Conservation (phyloP, 2,797 vertebrate genomes). For the Manis crassicaudata region DNA sequence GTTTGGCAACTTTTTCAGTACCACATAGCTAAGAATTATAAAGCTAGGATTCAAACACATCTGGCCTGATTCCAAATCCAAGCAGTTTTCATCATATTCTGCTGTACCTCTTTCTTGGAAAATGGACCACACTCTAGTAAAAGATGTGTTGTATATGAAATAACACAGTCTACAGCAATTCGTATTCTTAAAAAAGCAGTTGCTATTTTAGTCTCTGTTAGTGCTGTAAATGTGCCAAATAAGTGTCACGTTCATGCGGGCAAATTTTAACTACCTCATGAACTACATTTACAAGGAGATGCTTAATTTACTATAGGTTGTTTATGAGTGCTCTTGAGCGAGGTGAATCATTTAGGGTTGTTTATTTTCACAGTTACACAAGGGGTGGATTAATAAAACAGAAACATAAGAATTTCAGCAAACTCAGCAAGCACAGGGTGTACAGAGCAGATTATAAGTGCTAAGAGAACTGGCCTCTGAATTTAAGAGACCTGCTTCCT, state of each 20-base stretch:
- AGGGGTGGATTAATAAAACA: slow-evolving; percentile 26
- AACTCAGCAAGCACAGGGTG: not conserved
- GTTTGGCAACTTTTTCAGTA: not conserved
- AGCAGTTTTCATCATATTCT: not conserved
- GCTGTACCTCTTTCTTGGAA: not conserved
- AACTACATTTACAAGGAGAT: slow-evolving; percentile 62
- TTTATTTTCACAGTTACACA: slow-evolving; percentile 35
- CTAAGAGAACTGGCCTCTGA: not conserved
- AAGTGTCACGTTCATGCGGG: slow-evolving; percentile 9
- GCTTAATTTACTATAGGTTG: slow-evolving; percentile 51
- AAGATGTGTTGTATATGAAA: not conserved
- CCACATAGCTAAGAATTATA: not conserved
- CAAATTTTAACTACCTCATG: slow-evolving; percentile 46
- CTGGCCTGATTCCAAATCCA: not conserved
- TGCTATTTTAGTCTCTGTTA: slow-evolving; percentile 3
- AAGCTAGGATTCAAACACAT: not conserved
- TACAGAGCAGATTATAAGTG: too few species aligned
- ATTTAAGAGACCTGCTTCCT: not conserved
- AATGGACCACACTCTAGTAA: not conserved
- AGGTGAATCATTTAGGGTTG: not conserved
- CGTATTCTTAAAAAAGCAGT: not conserved
- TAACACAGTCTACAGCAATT: not conserved
- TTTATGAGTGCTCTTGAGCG: slow-evolving; percentile 41
- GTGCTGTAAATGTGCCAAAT: slow-evolving; percentile 56
- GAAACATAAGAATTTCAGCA: not conserved